These are phyloP conservation scores for Drosophila kikkawai DNA, from an alignment of 1,140 invertebrate genomes.

Conservation along the genomic window DNA sequence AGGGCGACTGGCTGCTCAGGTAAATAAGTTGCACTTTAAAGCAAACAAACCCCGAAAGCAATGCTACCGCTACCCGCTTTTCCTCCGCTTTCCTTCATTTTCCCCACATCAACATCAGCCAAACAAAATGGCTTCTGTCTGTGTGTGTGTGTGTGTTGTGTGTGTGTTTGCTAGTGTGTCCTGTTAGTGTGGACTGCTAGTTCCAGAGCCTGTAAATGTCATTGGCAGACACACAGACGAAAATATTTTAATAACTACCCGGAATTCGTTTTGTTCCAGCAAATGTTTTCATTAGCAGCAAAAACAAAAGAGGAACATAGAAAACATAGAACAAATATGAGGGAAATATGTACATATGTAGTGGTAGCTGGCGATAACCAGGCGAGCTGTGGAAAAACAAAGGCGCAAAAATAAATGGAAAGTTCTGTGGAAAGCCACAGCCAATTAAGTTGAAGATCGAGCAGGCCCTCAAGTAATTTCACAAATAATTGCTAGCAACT, in stretches of 20 bases:
- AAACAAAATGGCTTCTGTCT: slow-evolving; percentile 51
- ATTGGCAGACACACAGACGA: slow-evolving; percentile 61
- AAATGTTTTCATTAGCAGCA: slow-evolving; percentile 80
- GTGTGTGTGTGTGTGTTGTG: slow-evolving; percentile 9
- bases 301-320: slow-evolving; percentile 19
- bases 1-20: slow-evolving; percentile 29
- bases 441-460: slow-evolving; percentile 37
- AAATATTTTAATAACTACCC: slow-evolving; percentile 80
- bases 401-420: slow-evolving; percentile 35
- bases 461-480: slow-evolving; percentile 17
- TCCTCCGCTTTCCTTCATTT: background rate
- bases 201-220: slow-evolving; percentile 65
- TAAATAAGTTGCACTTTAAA: slow-evolving; percentile 80
- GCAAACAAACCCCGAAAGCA: slow-evolving; percentile 56
- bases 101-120: slow-evolving; percentile 41
- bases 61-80: background rate
- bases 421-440: slow-evolving; percentile 25
- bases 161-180: slow-evolving; percentile 16
- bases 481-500: slow-evolving; percentile 15
- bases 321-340: background rate
- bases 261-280: slow-evolving; percentile 56
- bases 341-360: background rate
- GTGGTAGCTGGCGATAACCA: slow-evolving; percentile 2
- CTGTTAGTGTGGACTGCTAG: slow-evolving; percentile 29
- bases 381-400: slow-evolving; percentile 19